Evolutionary conservation across 2,113 vertebrate genomes (phyloP), one percentile per base, ranked within the genome.

Genomic region (Chloropsis hardwickii): DNA sequence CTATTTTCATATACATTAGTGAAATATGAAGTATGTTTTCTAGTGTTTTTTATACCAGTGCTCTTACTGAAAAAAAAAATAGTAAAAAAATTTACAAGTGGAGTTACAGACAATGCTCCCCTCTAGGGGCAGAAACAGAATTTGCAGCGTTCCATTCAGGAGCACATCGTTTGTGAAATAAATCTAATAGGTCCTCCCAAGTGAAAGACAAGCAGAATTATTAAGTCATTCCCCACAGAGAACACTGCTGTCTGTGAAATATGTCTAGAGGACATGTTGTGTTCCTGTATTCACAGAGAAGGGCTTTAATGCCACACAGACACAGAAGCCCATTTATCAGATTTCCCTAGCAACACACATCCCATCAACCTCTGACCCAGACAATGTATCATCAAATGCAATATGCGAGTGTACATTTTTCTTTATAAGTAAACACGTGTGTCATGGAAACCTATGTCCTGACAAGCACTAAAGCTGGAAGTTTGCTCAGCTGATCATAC

Each of bases 71-170:
- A 62, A 45, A 79, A 53, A 22, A 70, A 11, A 9, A 44, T 3
- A 6, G 19, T 12, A 31, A 53, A 74, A 37, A 44, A 12, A 44
- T n/a, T 61, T 64, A 3, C 19, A 87, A 85, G 67, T 35, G 50
- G 24, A 8, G 14, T 17, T 69, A 13, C 4, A 3, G 92, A 86
- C 95, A 97, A 97, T 53, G 62, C 94, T 92, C 11, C 95, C 97
- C 88, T 96, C 95, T 96, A 95, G 95, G 76, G 95, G 94, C 39
- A 72, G 27, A 79, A 84, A 66, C 31, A 47, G 79, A 92, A 81
- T 84, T 81, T 93, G 81, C 92, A 95, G 54, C 16, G 22, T 35
- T 87, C 37, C 33, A 14, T 66, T 90, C 47, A 72, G 28, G 31
- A 31, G 33, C 0, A 0, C 13, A 6, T 44, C 28, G 21, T 42